Base-by-base conservation (phyloP, 2,888 invertebrate species). In the Pyrgus malvae region DNA sequence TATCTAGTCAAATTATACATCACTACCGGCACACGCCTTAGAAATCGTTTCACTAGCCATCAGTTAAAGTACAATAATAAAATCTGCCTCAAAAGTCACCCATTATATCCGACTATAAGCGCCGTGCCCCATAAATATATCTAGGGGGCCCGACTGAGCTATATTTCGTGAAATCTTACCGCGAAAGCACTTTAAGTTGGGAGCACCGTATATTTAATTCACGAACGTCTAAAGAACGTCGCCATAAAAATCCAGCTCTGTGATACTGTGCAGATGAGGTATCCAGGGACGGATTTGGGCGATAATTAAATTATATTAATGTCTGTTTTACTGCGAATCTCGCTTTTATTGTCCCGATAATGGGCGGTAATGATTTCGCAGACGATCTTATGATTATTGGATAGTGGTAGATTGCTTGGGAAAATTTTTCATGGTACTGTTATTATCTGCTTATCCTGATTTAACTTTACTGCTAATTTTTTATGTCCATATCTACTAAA, bases 241-340 rank as follows among this genome's bases (percentile, higher is more conserved):
- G 76, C 84, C 83, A 89, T 90, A 90, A 90, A 89, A 90, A 86
- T 86, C 88, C 86, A 69, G 75, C 69, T 64, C 72, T 71, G 77
- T 83, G 90, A 90, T 84, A 81, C 84, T 88, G 88, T 81, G 83
- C 90, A 90, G 90, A 90, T 87, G 89, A 87, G 86, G 69, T 78
- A 62, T 62, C 73, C 85, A 84, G 87, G 83, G 81, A 66, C 76
- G 87, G 74, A 86, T 78, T 88, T 69, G 66, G 53, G 70, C 70
- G 61, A 75, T 83, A 85, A 83, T 83, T 81, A 81, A 79, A 87
- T 87, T 83, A 75, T 80, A 82, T 84, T 86, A 83, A 80, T 78
- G 85, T 76, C 80, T 79, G 74, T 81, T 89, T 88, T 86, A 88
- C 81, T 80, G 84, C 83, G 83, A 89, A 89, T 90, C 88, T 81